A percentile compares a stretch with the other conserved stretches of the same genome.
Conservation (phyloP, 2,888 invertebrate genomes). For the Slavum lentiscoides region DNA sequence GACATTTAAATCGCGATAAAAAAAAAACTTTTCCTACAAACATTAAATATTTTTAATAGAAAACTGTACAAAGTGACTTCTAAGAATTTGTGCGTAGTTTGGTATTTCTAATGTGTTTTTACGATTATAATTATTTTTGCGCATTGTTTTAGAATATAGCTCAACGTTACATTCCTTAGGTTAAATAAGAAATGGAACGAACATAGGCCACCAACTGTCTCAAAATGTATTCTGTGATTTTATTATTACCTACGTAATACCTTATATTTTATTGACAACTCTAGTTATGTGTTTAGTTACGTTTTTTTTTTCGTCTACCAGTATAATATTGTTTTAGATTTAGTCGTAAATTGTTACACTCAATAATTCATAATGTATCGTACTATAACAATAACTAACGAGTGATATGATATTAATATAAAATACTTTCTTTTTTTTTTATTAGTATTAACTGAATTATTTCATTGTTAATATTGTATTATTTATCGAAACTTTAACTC, state of each 20-base stretch:
- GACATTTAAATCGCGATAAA: not conserved
- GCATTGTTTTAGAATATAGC: constrained; percentile 10
- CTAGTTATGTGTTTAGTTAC: too few species aligned
- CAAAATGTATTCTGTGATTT: constrained; percentile 6
- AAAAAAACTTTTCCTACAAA: not conserved
- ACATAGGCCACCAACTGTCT: not conserved
- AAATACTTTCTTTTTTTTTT: not conserved
- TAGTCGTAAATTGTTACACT: too few species aligned
- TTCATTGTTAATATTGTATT: not conserved
- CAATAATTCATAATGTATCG: too few species aligned
- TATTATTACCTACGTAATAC: not conserved
- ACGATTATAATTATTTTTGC: not conserved
- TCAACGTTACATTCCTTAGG: constrained; percentile 18
- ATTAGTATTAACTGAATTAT: not conserved
- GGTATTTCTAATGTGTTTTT: not conserved
- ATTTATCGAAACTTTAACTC: not conserved
- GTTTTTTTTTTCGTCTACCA: too few species aligned
- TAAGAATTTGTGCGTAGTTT: not conserved
- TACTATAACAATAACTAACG: too few species aligned
- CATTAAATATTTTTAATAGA: not conserved
- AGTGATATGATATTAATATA: not conserved
- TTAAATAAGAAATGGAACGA: not conserved
- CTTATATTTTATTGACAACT: not conserved
- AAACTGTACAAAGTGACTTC: not conserved
- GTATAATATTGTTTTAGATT: too few species aligned